Base-by-base conservation (phyloP, 1,140 invertebrate species). In the Aricia agestis region DNA sequence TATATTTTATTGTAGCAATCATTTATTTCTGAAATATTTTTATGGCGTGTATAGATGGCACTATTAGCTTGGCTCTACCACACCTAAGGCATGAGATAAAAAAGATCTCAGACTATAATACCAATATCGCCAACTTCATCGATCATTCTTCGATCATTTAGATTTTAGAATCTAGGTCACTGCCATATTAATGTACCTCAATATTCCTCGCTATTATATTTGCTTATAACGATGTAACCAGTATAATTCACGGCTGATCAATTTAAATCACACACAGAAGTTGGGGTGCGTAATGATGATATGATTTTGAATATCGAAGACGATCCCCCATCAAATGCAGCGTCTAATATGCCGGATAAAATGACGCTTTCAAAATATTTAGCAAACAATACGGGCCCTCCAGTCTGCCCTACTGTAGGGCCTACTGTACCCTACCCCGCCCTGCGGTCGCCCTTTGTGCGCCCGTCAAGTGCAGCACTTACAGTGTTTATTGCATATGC, bases 321-420 rank as follows among this genome's bases (percentile, higher is more conserved):
- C 78, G 79, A 78, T 80, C 86, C 84, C 82, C 78, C 79, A 82
- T 91, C 89, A 89, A 86, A 86, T 78, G 85, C 89, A 90, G 81
- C 74, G 76, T 78, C 84, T 91, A 91, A 91, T 91, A 89, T 68
- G 80, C 79, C 87, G 86, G 89, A 91, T 89, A 85, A 89, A 91
- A 88, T 89, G 84, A 85, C 78, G 85, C 86, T 89, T 89, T 91
- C 89, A 91, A 81, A 89, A 91, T 89, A 91, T 91, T 90, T 89
- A 86, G 86, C 89, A 89, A 91, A 91, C 89, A 91, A 91, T 89
- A 75, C 74, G 78, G 82, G 79, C 82, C 45, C 45, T 52, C 5
- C 45, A 11, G 45, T 13, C 3, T 5, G 45, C 45, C 13, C 11
- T 52, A 52, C 45, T 52, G 45, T 13, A 52, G 45, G 10, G 45